Evolutionary conservation across 2,113 vertebrate genomes (phyloP).

Genomic region (Chascanopsetta lugubris): DNA sequence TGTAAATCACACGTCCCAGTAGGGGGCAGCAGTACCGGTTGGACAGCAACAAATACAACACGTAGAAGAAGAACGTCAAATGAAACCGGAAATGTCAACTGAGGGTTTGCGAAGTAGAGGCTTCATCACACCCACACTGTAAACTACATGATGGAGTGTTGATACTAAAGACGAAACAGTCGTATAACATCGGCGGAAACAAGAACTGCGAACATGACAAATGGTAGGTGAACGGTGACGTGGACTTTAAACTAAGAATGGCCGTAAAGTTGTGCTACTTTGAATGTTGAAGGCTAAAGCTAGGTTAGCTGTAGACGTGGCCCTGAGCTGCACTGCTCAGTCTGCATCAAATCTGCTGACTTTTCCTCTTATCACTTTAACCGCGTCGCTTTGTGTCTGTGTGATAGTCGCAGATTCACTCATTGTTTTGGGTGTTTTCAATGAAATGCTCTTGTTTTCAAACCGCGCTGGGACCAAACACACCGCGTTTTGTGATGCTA

Average conservation of each 20-base stretch:
- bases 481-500: background rate
- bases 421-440: no score
- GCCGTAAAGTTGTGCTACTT: slow-evolving; percentile 27
- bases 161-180: slow-evolving; percentile 23
- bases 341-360: slow-evolving; percentile 1
- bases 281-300: slow-evolving; percentile 37
- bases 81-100: slow-evolving; percentile 65
- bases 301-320: slow-evolving; percentile 75
- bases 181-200: slow-evolving; percentile 20
- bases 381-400: background rate
- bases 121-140: slow-evolving; percentile 7
- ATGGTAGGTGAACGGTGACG: slow-evolving; percentile 66
- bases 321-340: slow-evolving; percentile 20
- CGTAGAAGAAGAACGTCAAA: slow-evolving; percentile 39
- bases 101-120: slow-evolving; percentile 19
- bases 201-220: slow-evolving; percentile 77
- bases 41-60: slow-evolving; percentile 1
- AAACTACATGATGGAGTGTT: slow-evolving; percentile 51
- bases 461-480: background rate
- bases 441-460: background rate
- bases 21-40: slow-evolving; percentile 31
- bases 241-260: background rate
- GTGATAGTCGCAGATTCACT: background rate
- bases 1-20: background rate
- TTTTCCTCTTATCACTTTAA: background rate